Conservation (phyloP, 2,888 invertebrate genomes). For the Harpagoxenus sublaevis region DNA sequence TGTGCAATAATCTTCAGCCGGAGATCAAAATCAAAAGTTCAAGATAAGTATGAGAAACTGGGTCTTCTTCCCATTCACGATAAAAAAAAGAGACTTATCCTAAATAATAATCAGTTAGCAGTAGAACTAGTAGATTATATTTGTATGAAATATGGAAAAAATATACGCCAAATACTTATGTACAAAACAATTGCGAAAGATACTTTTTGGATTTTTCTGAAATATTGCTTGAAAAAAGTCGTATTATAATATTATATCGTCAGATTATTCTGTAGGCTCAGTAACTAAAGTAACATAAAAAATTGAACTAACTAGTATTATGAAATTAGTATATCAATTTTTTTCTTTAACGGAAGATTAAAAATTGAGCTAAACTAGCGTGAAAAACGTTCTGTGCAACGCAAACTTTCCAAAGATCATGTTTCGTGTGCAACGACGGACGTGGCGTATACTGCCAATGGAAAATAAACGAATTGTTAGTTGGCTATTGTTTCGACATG, state of each 20-base stretch:
- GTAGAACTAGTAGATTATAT: background rate
- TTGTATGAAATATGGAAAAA: background rate
- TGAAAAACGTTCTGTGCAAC: background rate
- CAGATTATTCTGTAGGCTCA: background rate
- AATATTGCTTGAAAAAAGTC: background rate
- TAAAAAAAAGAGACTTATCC: background rate
- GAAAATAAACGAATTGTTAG: constrained; percentile 27
- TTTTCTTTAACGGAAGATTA: background rate
- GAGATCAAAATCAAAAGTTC: background rate
- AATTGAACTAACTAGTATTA: background rate
- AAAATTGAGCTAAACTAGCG: background rate
- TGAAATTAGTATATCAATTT: background rate
- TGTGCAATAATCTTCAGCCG: background rate
- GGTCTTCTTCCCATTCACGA: background rate
- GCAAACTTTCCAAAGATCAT: background rate
- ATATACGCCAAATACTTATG: background rate
- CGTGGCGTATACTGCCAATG: background rate
- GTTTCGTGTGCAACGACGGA: background rate
- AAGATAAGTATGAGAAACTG: background rate
- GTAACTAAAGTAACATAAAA: background rate
- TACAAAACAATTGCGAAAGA: background rate
- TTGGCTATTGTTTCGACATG: constrained; percentile 10
- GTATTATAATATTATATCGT: background rate
- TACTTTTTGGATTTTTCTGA: background rate
- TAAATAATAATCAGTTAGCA: background rate